Conservation (phyloP, 1,140 invertebrate species). For the Nephila pilipes region DNA sequence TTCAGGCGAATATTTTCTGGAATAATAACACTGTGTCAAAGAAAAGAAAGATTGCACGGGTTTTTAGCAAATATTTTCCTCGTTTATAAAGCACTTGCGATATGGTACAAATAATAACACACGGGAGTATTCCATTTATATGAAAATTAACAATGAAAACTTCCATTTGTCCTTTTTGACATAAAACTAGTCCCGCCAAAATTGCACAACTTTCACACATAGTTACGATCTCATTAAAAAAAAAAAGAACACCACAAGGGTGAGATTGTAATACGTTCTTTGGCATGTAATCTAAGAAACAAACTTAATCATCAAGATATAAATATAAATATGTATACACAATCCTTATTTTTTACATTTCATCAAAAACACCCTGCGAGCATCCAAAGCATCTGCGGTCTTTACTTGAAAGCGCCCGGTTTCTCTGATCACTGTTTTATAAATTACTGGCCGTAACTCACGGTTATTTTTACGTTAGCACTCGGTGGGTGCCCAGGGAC, state of each 20-base stretch:
- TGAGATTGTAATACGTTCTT: not conserved
- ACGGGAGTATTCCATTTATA: too few species aligned
- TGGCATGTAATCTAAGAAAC: not conserved
- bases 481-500: constrained; percentile 49
- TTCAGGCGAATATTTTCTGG: too few species aligned
- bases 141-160: too few species aligned
- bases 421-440: constrained; percentile 57
- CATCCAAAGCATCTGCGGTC: constrained; percentile 2
- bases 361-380: constrained; percentile 23
- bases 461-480: constrained; percentile 61
- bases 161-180: not conserved
- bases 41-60: too few species aligned
- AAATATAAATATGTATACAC: too few species aligned
- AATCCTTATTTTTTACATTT: constrained; percentile 31
- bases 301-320: constrained; percentile 30
- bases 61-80: too few species aligned
- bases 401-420: not conserved
- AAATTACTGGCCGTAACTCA: constrained; percentile 64
- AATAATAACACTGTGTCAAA: too few species aligned
- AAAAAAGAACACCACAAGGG: not conserved
- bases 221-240: not conserved
- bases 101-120: too few species aligned
- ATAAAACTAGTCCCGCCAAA: not conserved
- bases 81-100: too few species aligned
- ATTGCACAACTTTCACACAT: not conserved